A percentile compares a stretch with the other conserved stretches of the same genome.
These are phyloP conservation scores for Neodiprion virginianus DNA, from an alignment of 1,140 invertebrate genomes.

Conservation along the genomic window DNA sequence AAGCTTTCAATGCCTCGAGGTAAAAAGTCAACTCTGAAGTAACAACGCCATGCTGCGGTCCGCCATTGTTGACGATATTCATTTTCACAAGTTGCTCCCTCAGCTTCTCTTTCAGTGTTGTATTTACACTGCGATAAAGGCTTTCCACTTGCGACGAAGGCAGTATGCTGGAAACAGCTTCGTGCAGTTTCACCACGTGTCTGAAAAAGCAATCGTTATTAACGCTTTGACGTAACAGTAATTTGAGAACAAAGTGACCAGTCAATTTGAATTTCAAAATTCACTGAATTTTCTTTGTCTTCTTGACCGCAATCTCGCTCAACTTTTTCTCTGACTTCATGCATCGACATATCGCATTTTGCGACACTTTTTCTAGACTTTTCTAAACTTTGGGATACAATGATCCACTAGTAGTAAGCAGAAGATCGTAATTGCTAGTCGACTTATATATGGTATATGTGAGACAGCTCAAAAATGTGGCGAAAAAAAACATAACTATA, in stretches of 20 bases:
- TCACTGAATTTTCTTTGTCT: no score
- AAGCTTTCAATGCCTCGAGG: conserved; percentile 86
- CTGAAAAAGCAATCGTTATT: conserved; percentile 59
- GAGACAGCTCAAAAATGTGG: no score
- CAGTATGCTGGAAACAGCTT: conserved; percentile 84
- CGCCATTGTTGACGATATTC: conserved; percentile 93
- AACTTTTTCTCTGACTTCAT: no score
- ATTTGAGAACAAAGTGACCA: conserved; percentile 4
- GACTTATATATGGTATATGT: no score
- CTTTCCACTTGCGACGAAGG: conserved; percentile 74
- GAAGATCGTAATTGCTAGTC: no score
- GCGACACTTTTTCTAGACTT: no score
- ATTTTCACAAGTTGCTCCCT: conserved; percentile 83
- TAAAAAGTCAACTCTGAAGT: conserved; percentile 96
- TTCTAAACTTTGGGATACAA: no score
- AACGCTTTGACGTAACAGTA: conserved; percentile 31
- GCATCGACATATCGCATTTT: no score
- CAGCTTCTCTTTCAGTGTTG: conserved; percentile 86
- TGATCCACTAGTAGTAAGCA: no score
- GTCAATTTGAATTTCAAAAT: no score
- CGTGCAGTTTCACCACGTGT: conserved; percentile 91
- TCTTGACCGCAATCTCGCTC: no score
- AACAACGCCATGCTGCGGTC: conserved; percentile 94
- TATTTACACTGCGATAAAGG: conserved; percentile 86
- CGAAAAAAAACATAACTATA: no score